phyloP scores from a whole-genome alignment of 2,888 invertebrate species.

The Chrysomela aeneicollis region DNA sequence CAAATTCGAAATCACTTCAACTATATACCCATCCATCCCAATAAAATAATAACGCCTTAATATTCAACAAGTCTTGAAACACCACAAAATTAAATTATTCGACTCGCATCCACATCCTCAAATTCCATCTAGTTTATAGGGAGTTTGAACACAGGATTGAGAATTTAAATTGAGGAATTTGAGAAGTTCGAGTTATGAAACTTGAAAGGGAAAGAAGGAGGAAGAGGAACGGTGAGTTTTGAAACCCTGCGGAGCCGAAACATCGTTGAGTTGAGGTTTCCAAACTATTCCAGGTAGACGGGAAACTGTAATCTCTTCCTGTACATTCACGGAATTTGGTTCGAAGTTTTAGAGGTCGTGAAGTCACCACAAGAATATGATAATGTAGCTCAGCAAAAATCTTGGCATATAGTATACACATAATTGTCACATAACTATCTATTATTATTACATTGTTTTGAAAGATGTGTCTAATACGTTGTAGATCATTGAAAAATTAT shows the following conservation, averaged over 20 bases:
- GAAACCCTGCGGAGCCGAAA: background rate
- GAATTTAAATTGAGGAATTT: slow-evolving; percentile 19
- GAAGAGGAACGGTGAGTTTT: slow-evolving; percentile 15
- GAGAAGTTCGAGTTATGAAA: slow-evolving; percentile 25
- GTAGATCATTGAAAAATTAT: too few species aligned
- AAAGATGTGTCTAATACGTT: background rate
- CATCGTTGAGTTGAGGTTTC: slow-evolving; percentile 21
- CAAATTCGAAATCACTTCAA: too few species aligned
- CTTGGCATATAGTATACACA: too few species aligned
- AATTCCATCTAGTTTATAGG: slow-evolving; percentile 24
- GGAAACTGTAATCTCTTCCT: background rate
- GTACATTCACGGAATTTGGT: background rate
- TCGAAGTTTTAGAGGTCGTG: background rate
- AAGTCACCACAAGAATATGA: background rate
- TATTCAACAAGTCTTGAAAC: slow-evolving; percentile 18
- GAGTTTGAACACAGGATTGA: slow-evolving; percentile 20
- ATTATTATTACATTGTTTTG: too few species aligned
- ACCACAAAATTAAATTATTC: slow-evolving; percentile 3
- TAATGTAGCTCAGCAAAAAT: background rate
- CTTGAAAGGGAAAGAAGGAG: background rate
- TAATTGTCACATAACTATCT: too few species aligned
- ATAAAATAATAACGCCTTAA: background rate
- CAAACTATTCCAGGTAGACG: slow-evolving; percentile 19
- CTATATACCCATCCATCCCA: too few species aligned
- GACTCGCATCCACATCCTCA: slow-evolving; percentile 10